Conservation (phyloP, 2,888 invertebrate genomes). For the Lathronympha strigana region DNA sequence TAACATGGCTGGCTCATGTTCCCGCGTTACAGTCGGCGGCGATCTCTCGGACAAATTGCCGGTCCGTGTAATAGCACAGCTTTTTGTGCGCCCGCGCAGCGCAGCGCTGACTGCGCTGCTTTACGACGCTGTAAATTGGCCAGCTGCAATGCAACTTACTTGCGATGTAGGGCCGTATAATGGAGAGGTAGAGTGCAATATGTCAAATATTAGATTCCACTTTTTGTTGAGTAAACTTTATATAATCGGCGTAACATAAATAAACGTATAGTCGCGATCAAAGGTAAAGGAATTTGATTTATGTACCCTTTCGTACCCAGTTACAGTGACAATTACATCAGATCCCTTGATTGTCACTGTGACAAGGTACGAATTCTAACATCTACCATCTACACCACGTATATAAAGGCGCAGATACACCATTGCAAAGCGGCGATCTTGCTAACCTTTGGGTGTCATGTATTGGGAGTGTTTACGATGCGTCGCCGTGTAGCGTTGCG, state of each 20-base stretch:
- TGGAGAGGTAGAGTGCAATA: neutral
- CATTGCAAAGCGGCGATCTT: too few species aligned
- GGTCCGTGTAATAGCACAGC: constrained; percentile 5
- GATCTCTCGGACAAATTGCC: constrained; percentile 14
- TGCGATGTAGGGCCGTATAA: neutral
- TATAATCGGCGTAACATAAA: too few species aligned
- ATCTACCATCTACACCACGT: too few species aligned
- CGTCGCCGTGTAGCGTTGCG: neutral
- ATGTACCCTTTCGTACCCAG: too few species aligned
- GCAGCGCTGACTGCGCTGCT: neutral
- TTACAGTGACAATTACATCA: too few species aligned
- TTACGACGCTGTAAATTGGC: constrained; percentile 14
- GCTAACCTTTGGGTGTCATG: neutral
- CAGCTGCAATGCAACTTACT: neutral
- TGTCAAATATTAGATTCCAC: too few species aligned
- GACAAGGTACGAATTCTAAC: too few species aligned
- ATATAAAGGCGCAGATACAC: too few species aligned
- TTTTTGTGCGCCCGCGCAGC: constrained; percentile 21
- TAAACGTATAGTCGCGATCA: too few species aligned
- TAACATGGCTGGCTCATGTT: constrained; percentile 1
- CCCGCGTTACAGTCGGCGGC: neutral
- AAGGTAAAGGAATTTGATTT: too few species aligned
- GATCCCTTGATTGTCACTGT: too few species aligned
- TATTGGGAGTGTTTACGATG: neutral
- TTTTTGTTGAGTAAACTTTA: too few species aligned